Evolutionary conservation across 2,113 vertebrate species (phyloP), one percentile per base, ranked within the genome.

Genomic region (Mugil cephalus): DNA sequence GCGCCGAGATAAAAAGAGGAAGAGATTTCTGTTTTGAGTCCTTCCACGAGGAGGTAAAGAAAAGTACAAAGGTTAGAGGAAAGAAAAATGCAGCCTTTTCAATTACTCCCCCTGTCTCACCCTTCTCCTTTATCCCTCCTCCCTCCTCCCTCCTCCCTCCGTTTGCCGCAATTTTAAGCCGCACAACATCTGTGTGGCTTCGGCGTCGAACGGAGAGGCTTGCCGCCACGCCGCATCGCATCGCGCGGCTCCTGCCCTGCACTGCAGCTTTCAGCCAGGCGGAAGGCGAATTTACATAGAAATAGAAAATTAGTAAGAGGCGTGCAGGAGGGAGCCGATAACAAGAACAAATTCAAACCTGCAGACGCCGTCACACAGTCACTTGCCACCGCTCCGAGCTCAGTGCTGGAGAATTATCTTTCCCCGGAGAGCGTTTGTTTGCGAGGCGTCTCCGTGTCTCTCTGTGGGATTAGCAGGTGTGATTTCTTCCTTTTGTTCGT

Each of bases 281-380:
- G 2, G 35, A 10, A 34, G 53, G 40, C 19, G 54, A 87, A 87
- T 88, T 85, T 78, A 60, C 83, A 87, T 83, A 85, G 79, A 82
- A 87, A 83, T 81, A 58, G 77, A 77, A 82, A 83, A 83, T 74
- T 72, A 72, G 64, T 9, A 30, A 50, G 43, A 61, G 35, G 64
- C 45, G 17, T 42, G 40, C 58, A 61, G 24, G 67, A 46, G 38
- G 48, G 10, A 59, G 76, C 9, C 0, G 79, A 72, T 69, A 62
- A 83, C 43, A 45, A 5, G n/a, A 38, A 51, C 12, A 62, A 64
- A 74, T 75, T 74, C 55, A 81, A 77, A 74, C 56, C 73, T 30
- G 50, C n/a, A 53, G 45, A 59, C 65, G 4, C 30, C 2, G 10
- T 53, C 38, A 6, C 47, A 36, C 4, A 12, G 45, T 54, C 24